Evolutionary conservation across 2,888 invertebrate species (phyloP).

Genomic region (Ectropis crepuscularia): DNA sequence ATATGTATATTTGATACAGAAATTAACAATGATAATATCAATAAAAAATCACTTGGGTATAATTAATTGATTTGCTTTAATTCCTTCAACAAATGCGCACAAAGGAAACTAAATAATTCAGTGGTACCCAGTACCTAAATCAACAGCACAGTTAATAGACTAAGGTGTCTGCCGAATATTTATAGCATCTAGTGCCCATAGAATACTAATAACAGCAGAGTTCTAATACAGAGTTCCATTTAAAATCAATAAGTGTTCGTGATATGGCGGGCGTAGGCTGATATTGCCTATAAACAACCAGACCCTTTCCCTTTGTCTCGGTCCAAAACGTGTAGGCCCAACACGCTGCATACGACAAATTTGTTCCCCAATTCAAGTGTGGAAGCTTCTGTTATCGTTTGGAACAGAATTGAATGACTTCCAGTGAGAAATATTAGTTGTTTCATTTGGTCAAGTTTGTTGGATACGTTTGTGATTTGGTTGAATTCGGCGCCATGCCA

Average conservation of each 20-base stretch:
- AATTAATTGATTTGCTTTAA: background rate
- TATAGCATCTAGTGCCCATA: conserved; percentile 6
- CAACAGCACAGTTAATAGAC: no score
- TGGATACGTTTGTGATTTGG: background rate
- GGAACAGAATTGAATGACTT: background rate
- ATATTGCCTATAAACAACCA: conserved; percentile 40
- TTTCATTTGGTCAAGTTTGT: background rate
- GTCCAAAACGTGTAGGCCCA: conserved; percentile 32
- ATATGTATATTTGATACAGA: no score
- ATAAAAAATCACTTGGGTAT: no score
- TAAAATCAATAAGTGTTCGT: conserved; percentile 20
- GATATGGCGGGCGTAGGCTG: conserved; percentile 28
- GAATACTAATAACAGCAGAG: conserved; percentile 7
- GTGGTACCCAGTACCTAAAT: background rate
- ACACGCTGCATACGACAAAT: conserved; percentile 12
- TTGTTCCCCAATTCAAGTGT: background rate
- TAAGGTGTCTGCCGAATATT: conserved; percentile 1
- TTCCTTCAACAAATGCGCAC: background rate
- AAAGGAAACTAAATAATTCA: background rate
- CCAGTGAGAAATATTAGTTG: background rate
- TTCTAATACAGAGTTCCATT: background rate
- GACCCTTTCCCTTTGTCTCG: conserved; percentile 46
- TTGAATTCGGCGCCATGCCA: conserved; percentile 30
- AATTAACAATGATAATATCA: no score
- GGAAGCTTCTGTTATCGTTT: background rate